Conservation (phyloP, 2,888 invertebrate genomes). For the Dusona sp. region DNA sequence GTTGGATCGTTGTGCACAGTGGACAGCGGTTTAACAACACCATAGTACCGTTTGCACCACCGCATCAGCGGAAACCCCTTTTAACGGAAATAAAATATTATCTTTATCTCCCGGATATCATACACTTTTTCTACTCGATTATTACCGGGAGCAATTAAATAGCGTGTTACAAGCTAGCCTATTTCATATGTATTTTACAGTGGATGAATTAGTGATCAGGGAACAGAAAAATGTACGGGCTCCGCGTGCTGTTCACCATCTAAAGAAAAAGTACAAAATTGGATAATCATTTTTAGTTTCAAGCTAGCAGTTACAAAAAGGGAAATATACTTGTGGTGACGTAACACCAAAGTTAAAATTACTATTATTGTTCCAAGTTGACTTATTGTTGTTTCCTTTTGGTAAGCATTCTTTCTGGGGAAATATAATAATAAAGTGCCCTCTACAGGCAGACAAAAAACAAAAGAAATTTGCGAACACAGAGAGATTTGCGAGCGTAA, state of each 20-base stretch:
- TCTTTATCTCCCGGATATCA: slow-evolving; percentile 32
- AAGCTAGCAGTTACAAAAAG: neutral
- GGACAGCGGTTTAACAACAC: slow-evolving; percentile 52
- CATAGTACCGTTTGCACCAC: slow-evolving; percentile 40
- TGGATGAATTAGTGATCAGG: neutral
- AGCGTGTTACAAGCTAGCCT: neutral
- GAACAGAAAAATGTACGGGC: neutral
- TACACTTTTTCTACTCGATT: slow-evolving; percentile 7
- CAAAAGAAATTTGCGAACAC: neutral
- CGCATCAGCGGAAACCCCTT: slow-evolving; percentile 42
- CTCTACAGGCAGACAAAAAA: neutral
- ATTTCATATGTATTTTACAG: neutral
- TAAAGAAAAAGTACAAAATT: too few species aligned
- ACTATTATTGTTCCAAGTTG: neutral
- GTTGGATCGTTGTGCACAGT: slow-evolving; percentile 36
- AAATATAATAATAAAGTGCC: neutral
- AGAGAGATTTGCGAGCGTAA: neutral
- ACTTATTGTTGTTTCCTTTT: neutral
- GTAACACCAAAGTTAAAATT: too few species aligned
- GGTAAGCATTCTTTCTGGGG: neutral
- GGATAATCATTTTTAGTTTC: neutral
- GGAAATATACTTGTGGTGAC: neutral
- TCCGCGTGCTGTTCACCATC: neutral
- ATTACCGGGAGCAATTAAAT: slow-evolving; percentile 28
- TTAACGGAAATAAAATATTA: slow-evolving; percentile 61